Evolutionary conservation across 2,797 vertebrate genomes (phyloP).

Genomic region (Paramormyrops hopkinsi): DNA sequence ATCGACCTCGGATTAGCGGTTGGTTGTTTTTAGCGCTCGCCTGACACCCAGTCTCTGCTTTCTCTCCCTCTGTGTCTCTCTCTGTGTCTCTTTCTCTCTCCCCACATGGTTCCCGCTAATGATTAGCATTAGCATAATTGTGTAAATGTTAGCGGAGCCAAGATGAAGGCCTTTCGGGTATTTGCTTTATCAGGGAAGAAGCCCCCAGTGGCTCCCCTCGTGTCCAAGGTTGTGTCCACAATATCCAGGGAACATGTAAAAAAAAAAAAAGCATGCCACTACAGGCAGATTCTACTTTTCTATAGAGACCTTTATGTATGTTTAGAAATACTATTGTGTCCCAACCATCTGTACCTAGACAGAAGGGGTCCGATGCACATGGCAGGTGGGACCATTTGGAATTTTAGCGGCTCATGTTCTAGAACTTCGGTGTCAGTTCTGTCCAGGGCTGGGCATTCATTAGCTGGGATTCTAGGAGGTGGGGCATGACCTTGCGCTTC

Average conservation of each 20-base stretch:
- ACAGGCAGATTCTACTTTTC: background rate
- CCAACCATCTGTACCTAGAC: background rate
- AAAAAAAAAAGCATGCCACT: background rate
- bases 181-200: background rate
- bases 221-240: background rate
- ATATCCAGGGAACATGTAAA: background rate
- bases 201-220: background rate
- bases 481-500: background rate
- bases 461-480: background rate
- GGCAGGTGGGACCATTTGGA: background rate
- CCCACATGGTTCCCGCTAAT: background rate
- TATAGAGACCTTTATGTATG: background rate
- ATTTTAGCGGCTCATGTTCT: background rate
- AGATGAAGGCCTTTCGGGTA: background rate
- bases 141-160: slow-evolving; percentile 17
- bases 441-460: background rate
- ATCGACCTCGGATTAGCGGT: background rate
- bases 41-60: background rate
- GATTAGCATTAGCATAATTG: slow-evolving; percentile 20
- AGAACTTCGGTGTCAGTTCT: background rate
- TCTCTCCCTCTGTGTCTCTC: background rate
- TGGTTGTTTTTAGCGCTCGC: background rate
- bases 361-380: background rate
- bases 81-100: background rate
- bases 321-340: background rate